These are phyloP conservation scores for Anhinga rufa DNA, from an alignment of 2,113 vertebrate species.

Conservation along the genomic window DNA sequence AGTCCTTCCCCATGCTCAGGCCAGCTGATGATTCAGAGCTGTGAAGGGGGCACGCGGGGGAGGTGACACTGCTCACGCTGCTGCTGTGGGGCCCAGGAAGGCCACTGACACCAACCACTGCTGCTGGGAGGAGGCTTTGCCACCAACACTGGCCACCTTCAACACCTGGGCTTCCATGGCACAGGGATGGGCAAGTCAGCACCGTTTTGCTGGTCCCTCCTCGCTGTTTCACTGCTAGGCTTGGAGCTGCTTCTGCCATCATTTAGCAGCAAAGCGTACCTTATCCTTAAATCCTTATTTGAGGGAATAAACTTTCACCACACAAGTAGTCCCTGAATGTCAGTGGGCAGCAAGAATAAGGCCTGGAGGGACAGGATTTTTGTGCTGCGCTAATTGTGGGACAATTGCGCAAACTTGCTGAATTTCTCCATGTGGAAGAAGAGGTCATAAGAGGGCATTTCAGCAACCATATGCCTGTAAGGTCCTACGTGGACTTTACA, in stretches of 20 bases:
- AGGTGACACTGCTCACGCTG: not conserved
- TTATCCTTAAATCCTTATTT: not conserved
- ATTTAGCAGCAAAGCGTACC: not conserved
- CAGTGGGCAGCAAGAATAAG: not conserved
- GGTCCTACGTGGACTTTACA: not conserved
- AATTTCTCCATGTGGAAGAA: not conserved
- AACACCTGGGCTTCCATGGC: not conserved
- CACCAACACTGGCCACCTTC: not conserved
- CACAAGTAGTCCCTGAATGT: not conserved
- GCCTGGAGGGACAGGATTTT: not conserved
- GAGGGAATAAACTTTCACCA: not conserved
- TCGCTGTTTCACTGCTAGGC: not conserved
- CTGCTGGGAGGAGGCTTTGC: not conserved
- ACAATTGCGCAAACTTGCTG: not conserved
- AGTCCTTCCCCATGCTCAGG: accelerated
- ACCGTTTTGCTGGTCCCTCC: not conserved
- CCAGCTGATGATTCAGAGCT: accelerated
- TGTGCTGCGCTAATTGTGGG: not conserved
- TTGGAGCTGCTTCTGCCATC: not conserved
- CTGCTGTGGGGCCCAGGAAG: not conserved
- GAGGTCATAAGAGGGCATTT: not conserved
- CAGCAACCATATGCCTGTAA: not conserved
- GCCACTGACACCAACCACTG: not conserved
- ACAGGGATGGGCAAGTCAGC: not conserved
- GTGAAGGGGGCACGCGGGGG: accelerated